These are phyloP conservation scores for Turdus rufiventris DNA, from an alignment of 2,113 vertebrate species.

Conservation along the genomic window DNA sequence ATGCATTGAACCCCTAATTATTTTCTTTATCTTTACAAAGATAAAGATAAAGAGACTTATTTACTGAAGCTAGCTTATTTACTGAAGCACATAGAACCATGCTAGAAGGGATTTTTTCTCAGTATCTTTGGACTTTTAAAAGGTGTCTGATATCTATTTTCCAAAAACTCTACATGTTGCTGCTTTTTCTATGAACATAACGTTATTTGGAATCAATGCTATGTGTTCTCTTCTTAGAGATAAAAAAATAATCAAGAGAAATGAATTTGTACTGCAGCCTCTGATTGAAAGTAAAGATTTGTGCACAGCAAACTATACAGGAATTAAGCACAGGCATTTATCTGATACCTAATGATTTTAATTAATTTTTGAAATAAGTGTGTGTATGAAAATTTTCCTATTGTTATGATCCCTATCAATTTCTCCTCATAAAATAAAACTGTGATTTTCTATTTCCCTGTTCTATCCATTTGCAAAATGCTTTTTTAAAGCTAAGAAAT, in stretches of 20 bases:
- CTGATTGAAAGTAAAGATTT: background rate
- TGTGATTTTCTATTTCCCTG: background rate
- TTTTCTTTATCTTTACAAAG: background rate
- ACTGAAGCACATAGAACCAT: background rate
- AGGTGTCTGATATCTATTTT: background rate
- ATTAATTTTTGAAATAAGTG: background rate
- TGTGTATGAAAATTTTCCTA: background rate
- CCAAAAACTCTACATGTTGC: background rate
- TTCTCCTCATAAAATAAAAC: background rate
- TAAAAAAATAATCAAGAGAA: background rate
- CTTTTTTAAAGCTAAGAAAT: background rate
- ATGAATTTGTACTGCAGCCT: background rate
- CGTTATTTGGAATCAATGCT: background rate
- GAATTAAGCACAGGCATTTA: background rate
- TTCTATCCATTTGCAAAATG: background rate
- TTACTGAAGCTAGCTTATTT: background rate
- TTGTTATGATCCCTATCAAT: background rate
- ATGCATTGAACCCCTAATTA: background rate
- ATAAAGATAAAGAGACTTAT: background rate
- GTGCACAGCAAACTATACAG: background rate
- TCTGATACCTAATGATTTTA: background rate
- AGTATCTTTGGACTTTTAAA: background rate
- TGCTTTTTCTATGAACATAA: background rate
- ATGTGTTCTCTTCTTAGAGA: background rate
- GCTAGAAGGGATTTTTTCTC: background rate